Evolutionary conservation across 2,797 vertebrate species (phyloP).

Genomic region (Micromesistius poutassou): DNA sequence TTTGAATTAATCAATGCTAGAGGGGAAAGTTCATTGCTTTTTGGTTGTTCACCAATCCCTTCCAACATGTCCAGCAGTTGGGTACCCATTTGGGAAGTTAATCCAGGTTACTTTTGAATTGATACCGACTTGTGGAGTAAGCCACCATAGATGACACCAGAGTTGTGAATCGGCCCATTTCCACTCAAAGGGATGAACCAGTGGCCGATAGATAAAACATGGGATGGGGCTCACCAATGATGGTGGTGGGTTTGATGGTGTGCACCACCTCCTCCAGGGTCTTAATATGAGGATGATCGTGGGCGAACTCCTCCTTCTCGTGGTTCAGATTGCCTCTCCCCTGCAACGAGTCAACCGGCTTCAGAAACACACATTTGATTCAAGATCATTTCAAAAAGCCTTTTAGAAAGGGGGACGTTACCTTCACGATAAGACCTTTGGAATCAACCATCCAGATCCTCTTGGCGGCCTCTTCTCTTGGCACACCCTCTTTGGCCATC

Average conservation of each 20-base stretch:
- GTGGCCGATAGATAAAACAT: neutral
- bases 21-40: neutral
- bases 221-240: slow-evolving; percentile 82
- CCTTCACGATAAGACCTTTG: slow-evolving; percentile 94
- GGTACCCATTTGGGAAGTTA: no score
- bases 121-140: no score
- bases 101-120: no score
- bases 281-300: slow-evolving; percentile 84
- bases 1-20: neutral
- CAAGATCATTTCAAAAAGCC: neutral
- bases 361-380: neutral
- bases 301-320: slow-evolving; percentile 91
- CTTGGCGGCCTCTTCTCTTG: slow-evolving; percentile 79
- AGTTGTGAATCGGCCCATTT: neutral
- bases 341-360: slow-evolving; percentile 40
- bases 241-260: slow-evolving; percentile 87
- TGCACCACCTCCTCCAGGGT: slow-evolving; percentile 90
- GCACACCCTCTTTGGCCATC: slow-evolving; percentile 88
- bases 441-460: slow-evolving; percentile 99
- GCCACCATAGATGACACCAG: neutral
- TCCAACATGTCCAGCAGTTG: neutral
- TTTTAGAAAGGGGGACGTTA: slow-evolving; percentile 45
- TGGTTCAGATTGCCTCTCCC: slow-evolving; percentile 88
- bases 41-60: neutral
- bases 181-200: neutral